Percentiles rank a stretch among this genome's conserved stretches.
Conservation (phyloP, 2,113 vertebrate genomes). For the Nycticorax nycticorax region DNA sequence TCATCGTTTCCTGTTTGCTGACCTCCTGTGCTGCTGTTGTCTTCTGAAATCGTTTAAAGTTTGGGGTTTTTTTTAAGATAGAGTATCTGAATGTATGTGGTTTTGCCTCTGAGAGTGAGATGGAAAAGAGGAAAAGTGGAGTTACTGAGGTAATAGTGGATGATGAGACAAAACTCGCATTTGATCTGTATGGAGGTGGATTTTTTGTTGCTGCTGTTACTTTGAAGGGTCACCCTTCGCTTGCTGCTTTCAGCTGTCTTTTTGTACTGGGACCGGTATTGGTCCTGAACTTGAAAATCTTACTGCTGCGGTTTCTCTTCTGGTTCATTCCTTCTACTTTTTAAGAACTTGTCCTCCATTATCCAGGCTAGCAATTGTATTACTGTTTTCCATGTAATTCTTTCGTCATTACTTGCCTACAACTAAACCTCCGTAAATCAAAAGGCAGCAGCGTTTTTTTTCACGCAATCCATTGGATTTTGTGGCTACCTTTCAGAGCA, state of each 20-base stretch:
- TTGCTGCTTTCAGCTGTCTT: neutral
- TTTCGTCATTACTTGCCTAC: neutral
- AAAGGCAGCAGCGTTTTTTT: neutral
- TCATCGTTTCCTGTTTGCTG: neutral
- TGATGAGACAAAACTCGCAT: neutral
- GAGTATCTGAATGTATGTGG: neutral
- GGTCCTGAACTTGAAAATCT: neutral
- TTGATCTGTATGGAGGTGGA: neutral
- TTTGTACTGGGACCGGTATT: neutral
- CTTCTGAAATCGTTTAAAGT: neutral
- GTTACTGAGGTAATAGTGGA: neutral
- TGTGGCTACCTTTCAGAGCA: neutral
- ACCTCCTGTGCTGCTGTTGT: neutral
- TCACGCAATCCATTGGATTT: neutral
- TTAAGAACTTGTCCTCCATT: neutral
- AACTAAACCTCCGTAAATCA: neutral
- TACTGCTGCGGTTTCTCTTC: fast-evolving
- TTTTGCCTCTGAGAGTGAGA: neutral
- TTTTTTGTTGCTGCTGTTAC: neutral
- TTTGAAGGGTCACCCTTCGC: neutral
- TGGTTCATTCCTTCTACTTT: neutral
- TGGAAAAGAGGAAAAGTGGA: neutral
- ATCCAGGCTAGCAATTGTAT: neutral
- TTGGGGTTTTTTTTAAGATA: neutral
- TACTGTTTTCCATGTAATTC: neutral